Evolutionary conservation across 2,113 vertebrate genomes (phyloP), one percentile per base, ranked within the genome.

Genomic region (Datnioides undecimradiatus): DNA sequence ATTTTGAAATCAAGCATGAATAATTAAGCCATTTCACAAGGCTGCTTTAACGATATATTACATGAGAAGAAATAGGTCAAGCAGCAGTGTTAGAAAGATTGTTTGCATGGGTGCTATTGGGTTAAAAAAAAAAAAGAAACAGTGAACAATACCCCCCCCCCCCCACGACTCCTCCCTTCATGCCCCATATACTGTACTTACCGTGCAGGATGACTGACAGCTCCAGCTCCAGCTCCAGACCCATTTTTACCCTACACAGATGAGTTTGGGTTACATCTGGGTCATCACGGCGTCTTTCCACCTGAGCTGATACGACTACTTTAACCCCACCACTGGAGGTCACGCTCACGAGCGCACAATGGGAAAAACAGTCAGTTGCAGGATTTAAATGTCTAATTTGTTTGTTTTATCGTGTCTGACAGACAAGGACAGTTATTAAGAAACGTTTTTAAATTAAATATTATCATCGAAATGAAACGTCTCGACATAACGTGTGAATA

Each of bases 1-100:
- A 90, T 93, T 94, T 91, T 93, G 88, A 94, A 93, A 93, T 94
- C 92, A 93, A 88, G 92, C 94, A 93, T 94, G 92, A 94, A 94
- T 95, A 95, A 94, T 94, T 91, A 94, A 93, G 90, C 81, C 87
- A 89, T 93, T 94, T 94, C 91, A 93, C 90, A 79, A 93, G 89
- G 90, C 92, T 73, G 90, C 91, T 93, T 93, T 93, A 91, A 93
- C 84, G 79, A 92, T 91, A 92, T 85, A 93, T 93, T 93, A 91
- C 91, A 92, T 73, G 90, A 82, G 88, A 93, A 73, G 91, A 95
- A 94, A 95, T 93, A 91, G 94, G 92, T 93, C 94, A 94, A 93
- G 92, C 90, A 83, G 88, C 73, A 80, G 52, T 68, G 84, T 87
- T 82, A 67, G 68, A 79, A 83, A 68, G 63, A 89, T 73, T 87